These are phyloP conservation scores for Vidua chalybeata DNA, from an alignment of 2,113 vertebrate species.

Conservation along the genomic window DNA sequence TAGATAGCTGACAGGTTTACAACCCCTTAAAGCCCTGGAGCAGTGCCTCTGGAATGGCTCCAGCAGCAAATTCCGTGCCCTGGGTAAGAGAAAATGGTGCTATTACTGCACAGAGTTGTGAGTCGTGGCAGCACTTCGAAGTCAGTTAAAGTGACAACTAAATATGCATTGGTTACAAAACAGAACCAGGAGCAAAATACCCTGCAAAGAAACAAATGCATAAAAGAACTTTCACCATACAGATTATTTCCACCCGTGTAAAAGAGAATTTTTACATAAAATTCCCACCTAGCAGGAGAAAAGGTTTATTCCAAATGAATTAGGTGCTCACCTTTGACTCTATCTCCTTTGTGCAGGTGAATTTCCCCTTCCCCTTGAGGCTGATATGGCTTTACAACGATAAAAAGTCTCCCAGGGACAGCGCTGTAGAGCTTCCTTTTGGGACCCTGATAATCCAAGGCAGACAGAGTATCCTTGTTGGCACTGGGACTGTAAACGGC, in stretches of 20 bases:
- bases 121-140: neutral
- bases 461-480: slow-evolving; percentile 72
- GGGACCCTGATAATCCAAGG: slow-evolving; percentile 78
- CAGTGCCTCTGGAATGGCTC: neutral
- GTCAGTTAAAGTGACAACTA: neutral
- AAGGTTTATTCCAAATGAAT: neutral
- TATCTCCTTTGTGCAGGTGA: slow-evolving; percentile 89
- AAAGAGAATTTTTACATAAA: neutral
- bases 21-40: neutral
- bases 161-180: neutral
- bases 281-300: neutral
- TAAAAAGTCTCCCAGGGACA: slow-evolving; percentile 90
- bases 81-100: neutral
- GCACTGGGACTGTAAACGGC: slow-evolving; percentile 73
- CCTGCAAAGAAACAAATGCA: neutral
- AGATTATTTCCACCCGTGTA: neutral
- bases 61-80: neutral
- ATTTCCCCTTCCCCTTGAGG: slow-evolving; percentile 92
- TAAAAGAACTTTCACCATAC: neutral
- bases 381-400: slow-evolving; percentile 88
- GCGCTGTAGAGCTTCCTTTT: slow-evolving; percentile 95
- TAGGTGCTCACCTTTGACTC: slow-evolving; percentile 88
- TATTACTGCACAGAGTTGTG: neutral
- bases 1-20: neutral
- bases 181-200: neutral